Percentiles rank a stretch among this genome's conserved stretches.
phyloP scores from a whole-genome alignment of 2,113 vertebrate genomes.

The Dinomys branickii region DNA sequence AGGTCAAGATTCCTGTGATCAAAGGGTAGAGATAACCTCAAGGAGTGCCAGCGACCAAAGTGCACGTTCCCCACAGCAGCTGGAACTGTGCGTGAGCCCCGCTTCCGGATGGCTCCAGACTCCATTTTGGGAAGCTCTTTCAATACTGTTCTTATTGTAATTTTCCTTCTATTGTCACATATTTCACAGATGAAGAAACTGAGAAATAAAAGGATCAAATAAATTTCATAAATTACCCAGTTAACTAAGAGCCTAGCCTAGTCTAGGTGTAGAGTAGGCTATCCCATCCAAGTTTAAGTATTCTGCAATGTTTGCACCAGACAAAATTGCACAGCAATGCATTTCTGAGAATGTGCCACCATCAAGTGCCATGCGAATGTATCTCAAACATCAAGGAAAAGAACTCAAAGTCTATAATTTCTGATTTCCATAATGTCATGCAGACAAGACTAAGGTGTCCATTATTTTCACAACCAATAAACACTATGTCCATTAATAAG shows the following conservation, averaged over 20 bases:
- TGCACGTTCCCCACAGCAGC: neutral
- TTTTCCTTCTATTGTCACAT: neutral
- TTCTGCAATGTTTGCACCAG: neutral
- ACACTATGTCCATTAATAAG: constrained; percentile 21
- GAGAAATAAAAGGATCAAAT: neutral
- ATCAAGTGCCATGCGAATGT: neutral
- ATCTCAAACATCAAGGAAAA: constrained; percentile 1
- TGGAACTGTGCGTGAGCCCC: neutral
- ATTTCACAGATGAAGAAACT: constrained; percentile 12
- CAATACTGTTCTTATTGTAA: neutral
- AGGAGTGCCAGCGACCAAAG: neutral
- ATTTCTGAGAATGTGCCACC: neutral
- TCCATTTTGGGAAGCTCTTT: neutral
- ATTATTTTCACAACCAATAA: constrained; percentile 50
- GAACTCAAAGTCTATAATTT: constrained; percentile 15
- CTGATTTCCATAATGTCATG: neutral
- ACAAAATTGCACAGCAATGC: neutral
- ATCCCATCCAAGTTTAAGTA: neutral
- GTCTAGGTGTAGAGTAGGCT: neutral
- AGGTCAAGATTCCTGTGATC: neutral
- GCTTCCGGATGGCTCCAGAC: too few relatives aligned
- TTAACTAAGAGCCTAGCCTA: neutral
- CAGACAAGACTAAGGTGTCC: neutral
- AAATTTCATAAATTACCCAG: neutral
- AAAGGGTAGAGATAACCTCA: neutral